Base-by-base conservation (phyloP, 2,113 vertebrate species). In the Rhabdornis inornatus region DNA sequence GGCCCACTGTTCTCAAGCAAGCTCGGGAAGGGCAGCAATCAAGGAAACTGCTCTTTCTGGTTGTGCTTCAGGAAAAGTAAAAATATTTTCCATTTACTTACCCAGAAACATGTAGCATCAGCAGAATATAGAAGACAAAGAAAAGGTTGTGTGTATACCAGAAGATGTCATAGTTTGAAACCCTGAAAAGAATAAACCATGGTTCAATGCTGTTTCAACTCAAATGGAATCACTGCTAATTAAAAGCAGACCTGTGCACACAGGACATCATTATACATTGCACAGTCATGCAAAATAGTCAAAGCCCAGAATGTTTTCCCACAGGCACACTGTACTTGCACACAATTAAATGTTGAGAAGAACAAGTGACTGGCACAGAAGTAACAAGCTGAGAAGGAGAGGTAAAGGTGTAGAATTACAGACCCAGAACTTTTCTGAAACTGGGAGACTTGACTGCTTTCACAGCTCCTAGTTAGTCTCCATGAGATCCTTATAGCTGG, bases 101-200 rank as follows among this genome's bases (percentile, higher is more conserved):
- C 99, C 99, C 99, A 49, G 98, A 98, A 95, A 99, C 99, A 94
- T 99, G 99, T 79, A 99, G 92, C 97, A 99, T 98, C 77, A 99
- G 98, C 91, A 99, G 97, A 94, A 99, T 91, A 96, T 99, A 99
- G 98, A 99, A 99, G 88, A 99, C 94, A 88, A 99, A 99, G 97
- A 99, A 99, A 96, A 99, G 99, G 96, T 99, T 99, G 97, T 99
- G 99, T 53, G 99, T 99, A 86, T 99, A 99, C 99, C 99, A 99
- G 98, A 99, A 99, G 96, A 99, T 99, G 96, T 99, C 98, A 97
- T 99, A 99, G 93, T 98, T 99, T 92, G 98, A 99, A 90, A 99
- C 95, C 96, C 99, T 99, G 98, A 28, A 98, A 97, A 95, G 86
- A 97, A 97, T 44, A 97, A 97, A 96, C 33, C 64, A 72, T 23